Evolutionary conservation across 1,140 invertebrate genomes (phyloP), one percentile per base, ranked within the genome.

Genomic region (Idris sp.): DNA sequence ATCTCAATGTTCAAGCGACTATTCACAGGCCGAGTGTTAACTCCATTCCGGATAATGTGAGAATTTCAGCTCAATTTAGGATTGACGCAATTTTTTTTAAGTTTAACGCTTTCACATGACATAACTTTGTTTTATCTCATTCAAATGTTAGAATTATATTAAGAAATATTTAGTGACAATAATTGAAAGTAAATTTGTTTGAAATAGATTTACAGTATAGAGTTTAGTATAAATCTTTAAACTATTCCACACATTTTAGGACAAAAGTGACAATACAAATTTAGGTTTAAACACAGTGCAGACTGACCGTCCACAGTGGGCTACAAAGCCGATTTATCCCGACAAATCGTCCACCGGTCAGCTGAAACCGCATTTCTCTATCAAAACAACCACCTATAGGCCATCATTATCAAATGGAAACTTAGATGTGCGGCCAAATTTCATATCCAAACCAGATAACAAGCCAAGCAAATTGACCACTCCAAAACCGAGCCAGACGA

Each of bases 281-380:
- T 67, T 78, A 11, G 78, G 54, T 41, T 44, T 81, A 10, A 84
- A 85, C 43, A 78, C 78, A n/a, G 82, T 86, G 19, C 81, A 86
- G 41, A 85, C 83, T 0, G 83, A 85, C 22, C 78, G 83, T 8
- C 84, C 84, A 0, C 81, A 82, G 4, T 86, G 84, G 84, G 79
- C 82, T 0, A 86, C 83, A 4, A 86, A 85, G 35, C 83, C 84
- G 15, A 67, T 64, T 19, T 72, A 76, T 4, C 61, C 75, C 0
- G 48, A 77, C 35, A 82, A 80, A 36, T 77, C 77, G 4, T 76
- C 82, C 1, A 81, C 75, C 2, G 81, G 84, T 31, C 82, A 83
- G 30, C 78, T 81, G 3, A 86, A 85, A 49, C 84, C 84, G 1
- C 81, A 82, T 6, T 85, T 83, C 41, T 80, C 84, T 3, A 41